Base-by-base conservation (phyloP, 2,797 vertebrate genomes). In the Cirrhinus molitorella region DNA sequence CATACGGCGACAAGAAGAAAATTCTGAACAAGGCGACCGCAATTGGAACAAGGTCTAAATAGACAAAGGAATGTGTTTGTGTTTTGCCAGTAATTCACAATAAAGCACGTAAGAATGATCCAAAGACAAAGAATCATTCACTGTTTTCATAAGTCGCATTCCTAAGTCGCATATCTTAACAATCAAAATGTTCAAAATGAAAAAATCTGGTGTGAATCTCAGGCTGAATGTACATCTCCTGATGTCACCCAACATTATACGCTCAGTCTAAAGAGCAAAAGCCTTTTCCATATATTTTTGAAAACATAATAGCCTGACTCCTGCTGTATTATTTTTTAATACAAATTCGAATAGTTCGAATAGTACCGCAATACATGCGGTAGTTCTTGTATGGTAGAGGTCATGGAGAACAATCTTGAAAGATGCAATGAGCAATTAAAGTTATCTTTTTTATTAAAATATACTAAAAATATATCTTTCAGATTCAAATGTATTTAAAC, bases 21-120 rank as follows among this genome's bases (percentile, higher is more conserved):
- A 68, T n/a, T 63, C 77, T 74, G 59, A 79, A 66, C 85, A 67
- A 77, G 45, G 51, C 19, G 14, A 40, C 23, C 2, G 3, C 70
- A 21, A 51, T 25, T 14, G 70, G 45, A 82, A 63, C 43, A 74
- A 74, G 16, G 70, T 74, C 80, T 82, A 73, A 74, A 65, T 66
- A 74, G 70, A 74, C 45, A 81, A 72, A 53, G 53, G 68, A 81
- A 81, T 81, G 79, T 63, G 31, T 49, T 59, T 73, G 31, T 74
- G 80, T 76, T 66, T 65, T 53, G 80, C 57, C 80, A 74, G 51
- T 81, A 51, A 21, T 51, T 81, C 57, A 73, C n/a, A 73, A 65
- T 16, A 63, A 53, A 4, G 43, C 59, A 19, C 13, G 28, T 63
- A 74, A 74, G n/a, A 74, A 74, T 51, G 70, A 81, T 73, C 43